Evolutionary conservation across 2,113 vertebrate species (phyloP), one percentile per base, ranked within the genome.

Genomic region (Dasyprocta punctata): DNA sequence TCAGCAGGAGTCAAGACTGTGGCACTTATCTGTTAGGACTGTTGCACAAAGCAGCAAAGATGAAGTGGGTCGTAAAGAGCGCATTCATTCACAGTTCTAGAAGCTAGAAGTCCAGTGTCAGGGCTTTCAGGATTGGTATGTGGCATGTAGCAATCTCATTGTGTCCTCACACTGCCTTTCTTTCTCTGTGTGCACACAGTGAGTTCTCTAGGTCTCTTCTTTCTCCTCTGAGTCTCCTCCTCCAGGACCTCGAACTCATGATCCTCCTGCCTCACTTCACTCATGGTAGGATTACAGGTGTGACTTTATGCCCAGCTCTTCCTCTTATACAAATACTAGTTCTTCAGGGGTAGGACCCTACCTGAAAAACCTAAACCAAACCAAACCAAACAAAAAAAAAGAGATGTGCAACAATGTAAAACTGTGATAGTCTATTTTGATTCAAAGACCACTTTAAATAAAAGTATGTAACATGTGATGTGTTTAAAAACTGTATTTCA

Each of bases 401-500:
- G 14, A 84, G 52, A 94, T 89, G 22, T 89, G 26, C 16, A 89
- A 78, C 77, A 89, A 88, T 61, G n/a, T 90, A 56, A 77, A 91
- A 88, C 7, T 77, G 38, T 71, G 81, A 30, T 60, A 78, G 14
- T 52, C 5, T 93, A 69, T 44, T 77, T n/a, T 92, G 84, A 10
- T 89, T 80, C 73, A 49, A 67, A 89, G 61, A 92, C 28, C 60
- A 52, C 71, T 92, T 56, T 44, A 7, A 49, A 67, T 28, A 63
- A 92, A 96, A 90, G 4, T 65, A 84, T 86, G 86, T 93, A 77
- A 86, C 26, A 78, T 19, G 44, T 44, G 60, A 81, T 86, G 22
- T 63, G 44, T 92, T 95, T 80, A 89, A 78, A 90, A 94, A 80
- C n/a, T n/a, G n/a, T n/a, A n/a, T n/a, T n/a, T n/a, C n/a, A n/a